Base-by-base conservation (phyloP, 2,113 vertebrate genomes). In the Pongo abelii region DNA sequence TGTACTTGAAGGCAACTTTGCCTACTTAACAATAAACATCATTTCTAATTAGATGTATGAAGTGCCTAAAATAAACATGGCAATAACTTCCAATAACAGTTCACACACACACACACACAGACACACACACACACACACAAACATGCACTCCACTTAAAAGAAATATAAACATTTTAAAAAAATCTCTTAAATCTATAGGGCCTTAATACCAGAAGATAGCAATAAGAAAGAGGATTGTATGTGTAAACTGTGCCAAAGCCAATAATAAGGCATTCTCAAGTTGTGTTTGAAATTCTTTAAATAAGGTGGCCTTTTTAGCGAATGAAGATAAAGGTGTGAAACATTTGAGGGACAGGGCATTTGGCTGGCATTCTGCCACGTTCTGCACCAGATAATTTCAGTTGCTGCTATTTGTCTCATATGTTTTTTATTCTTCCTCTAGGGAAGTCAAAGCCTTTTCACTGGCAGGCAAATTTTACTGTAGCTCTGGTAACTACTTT, bases 401-500 rank as follows among this genome's bases (percentile, higher is more conserved):
- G 95, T 81, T 83, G 46, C 89, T 96, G 85, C 96, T 97, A 52
- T 96, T 93, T 96, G 75, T 96, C 77, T 93, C 92, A 69, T 87
- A 84, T 94, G 90, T 94, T 97, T 98, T 95, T 96, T 97, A 96
- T 95, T 97, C 91, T 93, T 83, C 43, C 91, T 96, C 88, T 86
- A 96, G 94, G 72, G 87, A 97, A 95, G 96, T 95, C 94, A 93
- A 93, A 89, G 96, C 38, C 81, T 97, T 98, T 94, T 89, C 72
- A 93, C 74, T 97, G 80, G 69, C 93, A 97, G 92, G 93, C 74
- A 92, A 86, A 95, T 94, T 97, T 94, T 97, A 97, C 94, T 96
- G 55, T 95, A 95, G 96, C 74, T 93, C 97, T 94, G 92, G 93
- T 96, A 97, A 97, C 97, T 94, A 83, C 92, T 96, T 98, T 97